Evolutionary conservation across 2,888 invertebrate species (phyloP), one percentile per base, ranked within the genome.

Genomic region (Zonitis immaculata): DNA sequence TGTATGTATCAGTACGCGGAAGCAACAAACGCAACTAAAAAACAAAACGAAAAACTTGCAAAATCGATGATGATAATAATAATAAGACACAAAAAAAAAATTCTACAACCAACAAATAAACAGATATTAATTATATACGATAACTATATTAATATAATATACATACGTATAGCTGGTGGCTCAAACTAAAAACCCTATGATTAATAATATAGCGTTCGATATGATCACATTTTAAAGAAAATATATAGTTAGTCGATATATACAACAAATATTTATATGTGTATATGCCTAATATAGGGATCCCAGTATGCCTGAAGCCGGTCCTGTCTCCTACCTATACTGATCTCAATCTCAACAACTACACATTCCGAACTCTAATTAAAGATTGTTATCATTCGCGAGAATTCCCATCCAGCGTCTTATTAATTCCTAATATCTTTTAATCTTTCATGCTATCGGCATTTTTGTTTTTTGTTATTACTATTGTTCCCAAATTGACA

Each of bases 391-490:
- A 67, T 64, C 65, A 61, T 43, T 62, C 60, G 68, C 69, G 68
- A 71, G 71, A 71, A 72, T 67, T 72, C 68, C 70, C 72, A 72
- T 71, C 68, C 67, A 60, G 61, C 66, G 68, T 67, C 70, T 73
- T 73, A 72, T 73, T 73, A 73, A 73, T 72, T 73, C 70, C 69
- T 72, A 73, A 73, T 73, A 71, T 67, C 66, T 67, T 56, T 67
- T 69, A 68, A 70, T 69, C 67, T 63, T 46, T 53, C 45, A 47
- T 59, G 61, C 63, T 58, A 70, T 70, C 70, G 64, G 65, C 65
- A 65, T 66, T 70, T 68, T 67, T 66, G 58, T 53, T 51, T 59
- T 50, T 53, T 60, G 62, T 64, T 66, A 62, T 60, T 61, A 58
- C 62, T 59, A 63, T 66, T 66, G 65, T 65, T 65, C 61, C 59